A percentile compares a stretch with the other conserved stretches of the same genome.
phyloP scores from a whole-genome alignment of 2,888 invertebrate genomes.

The Acanthosepion pharaonis region DNA sequence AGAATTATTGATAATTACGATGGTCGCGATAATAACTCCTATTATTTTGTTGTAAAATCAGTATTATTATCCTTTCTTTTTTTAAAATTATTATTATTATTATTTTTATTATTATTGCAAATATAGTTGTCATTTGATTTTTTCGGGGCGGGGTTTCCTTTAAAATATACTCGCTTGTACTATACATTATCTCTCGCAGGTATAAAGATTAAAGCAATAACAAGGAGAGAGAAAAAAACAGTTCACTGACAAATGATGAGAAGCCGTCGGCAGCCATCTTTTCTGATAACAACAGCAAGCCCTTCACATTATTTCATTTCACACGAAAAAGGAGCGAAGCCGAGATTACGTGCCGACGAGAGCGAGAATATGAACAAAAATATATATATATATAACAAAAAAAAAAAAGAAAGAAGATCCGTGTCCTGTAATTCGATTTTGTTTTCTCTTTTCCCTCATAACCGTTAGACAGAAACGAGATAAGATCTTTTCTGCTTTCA shows the following conservation, averaged over 20 bases:
- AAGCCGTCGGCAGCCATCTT: neutral
- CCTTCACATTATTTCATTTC: neutral
- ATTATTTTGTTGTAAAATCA: neutral
- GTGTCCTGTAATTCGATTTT: conserved; percentile 33
- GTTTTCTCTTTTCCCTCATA: neutral
- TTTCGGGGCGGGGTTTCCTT: neutral
- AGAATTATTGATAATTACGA: neutral
- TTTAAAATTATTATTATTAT: neutral
- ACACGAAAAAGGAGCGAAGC: conserved; percentile 20
- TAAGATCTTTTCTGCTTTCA: conserved; percentile 17
- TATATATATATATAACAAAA: neutral
- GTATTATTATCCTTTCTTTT: neutral
- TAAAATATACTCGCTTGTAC: neutral
- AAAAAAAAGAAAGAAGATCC: neutral
- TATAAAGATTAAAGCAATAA: neutral
- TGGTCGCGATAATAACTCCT: neutral
- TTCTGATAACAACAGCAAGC: neutral
- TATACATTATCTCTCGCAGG: neutral
- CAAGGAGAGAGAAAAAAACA: neutral
- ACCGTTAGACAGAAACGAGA: neutral
- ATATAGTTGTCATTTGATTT: conserved; percentile 20
- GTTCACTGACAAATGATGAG: neutral
- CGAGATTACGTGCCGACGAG: conserved; percentile 6
- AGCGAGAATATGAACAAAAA: neutral
- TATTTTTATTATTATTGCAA: neutral